Evolutionary conservation across 2,888 invertebrate species (phyloP), one percentile per base, ranked within the genome.

Genomic region (Cosmia pyralina): DNA sequence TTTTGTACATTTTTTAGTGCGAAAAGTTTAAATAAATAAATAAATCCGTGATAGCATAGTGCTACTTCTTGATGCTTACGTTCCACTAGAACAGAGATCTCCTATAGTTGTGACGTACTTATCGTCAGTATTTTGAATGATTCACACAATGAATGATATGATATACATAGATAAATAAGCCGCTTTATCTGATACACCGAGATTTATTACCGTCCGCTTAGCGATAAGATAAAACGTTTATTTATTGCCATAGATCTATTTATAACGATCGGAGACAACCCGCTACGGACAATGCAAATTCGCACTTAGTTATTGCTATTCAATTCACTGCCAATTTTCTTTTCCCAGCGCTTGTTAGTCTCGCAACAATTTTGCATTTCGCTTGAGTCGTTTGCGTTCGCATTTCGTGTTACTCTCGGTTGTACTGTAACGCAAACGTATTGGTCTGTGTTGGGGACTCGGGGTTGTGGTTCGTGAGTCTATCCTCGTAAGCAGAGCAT

Each of bases 241-340:
- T 94, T 93, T 93, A 94, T 92, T 91, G 88, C 87, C 75, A 81
- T 75, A 87, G 85, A 89, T 86, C 90, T 92, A 90, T 92, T 92
- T 92, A 92, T 91, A 91, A 91, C 90, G 88, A 90, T 91, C 89
- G 82, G 87, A 87, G 89, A 86, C 86, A 89, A 88, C 89, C 84
- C 83, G 87, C 78, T 85, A 81, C 84, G 87, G 89, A 92, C 92
- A 93, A 94, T 94, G 93, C 90, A 92, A 93, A 93, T 92, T 91
- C 89, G 86, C 89, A 90, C 90, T 90, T 89, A 89, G 89, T 90
- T 91, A 90, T 89, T 89, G 88, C 86, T 82, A 87, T 90, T 90
- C 88, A 85, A 88, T 87, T 90, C 85, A 82, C 88, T 85, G 86
- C 81, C 85, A 87, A 88, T 88, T 89, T 88, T 88, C 83, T 89